Percentiles rank a stretch among this genome's conserved stretches.
phyloP scores from a whole-genome alignment of 2,797 vertebrate species.

The Tachyglossus aculeatus region DNA sequence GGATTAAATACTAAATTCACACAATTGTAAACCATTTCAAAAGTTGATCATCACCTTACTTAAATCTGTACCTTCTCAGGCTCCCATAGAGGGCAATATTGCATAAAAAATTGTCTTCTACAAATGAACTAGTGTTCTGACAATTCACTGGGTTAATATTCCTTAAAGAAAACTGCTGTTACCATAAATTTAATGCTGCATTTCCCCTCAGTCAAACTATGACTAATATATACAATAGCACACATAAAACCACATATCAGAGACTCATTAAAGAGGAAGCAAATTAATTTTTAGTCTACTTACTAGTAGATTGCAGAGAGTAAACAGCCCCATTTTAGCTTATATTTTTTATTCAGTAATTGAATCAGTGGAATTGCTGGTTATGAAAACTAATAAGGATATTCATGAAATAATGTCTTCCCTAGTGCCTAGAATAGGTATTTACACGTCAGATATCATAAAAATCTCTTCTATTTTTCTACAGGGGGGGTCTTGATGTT shows the following conservation, averaged over 20 bases:
- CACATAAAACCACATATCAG: conserved; percentile 41
- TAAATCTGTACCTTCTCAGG: conserved; percentile 33
- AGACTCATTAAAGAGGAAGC: conserved; percentile 46
- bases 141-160: conserved; percentile 58
- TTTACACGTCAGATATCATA: background rate
- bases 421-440: background rate
- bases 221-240: conserved; percentile 51
- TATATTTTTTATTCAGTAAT: conserved; percentile 1
- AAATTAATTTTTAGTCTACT: conserved; percentile 58
- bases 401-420: background rate
- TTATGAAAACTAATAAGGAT: background rate
- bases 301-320: conserved; percentile 15
- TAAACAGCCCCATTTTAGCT: conserved; percentile 14
- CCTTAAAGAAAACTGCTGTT: conserved; percentile 63
- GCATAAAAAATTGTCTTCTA: conserved; percentile 69
- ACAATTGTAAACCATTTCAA: too few relatives aligned
- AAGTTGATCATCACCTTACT: background rate
- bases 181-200: conserved; percentile 54
- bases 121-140: conserved; percentile 32
- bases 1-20: conserved; percentile 10
- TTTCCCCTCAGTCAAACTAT: conserved; percentile 57
- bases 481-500: background rate
- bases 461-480: background rate
- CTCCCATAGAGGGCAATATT: conserved; percentile 81
- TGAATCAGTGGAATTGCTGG: background rate